Evolutionary conservation across 2,797 vertebrate species (phyloP).

Genomic region (Sphenopsis melanotis): DNA sequence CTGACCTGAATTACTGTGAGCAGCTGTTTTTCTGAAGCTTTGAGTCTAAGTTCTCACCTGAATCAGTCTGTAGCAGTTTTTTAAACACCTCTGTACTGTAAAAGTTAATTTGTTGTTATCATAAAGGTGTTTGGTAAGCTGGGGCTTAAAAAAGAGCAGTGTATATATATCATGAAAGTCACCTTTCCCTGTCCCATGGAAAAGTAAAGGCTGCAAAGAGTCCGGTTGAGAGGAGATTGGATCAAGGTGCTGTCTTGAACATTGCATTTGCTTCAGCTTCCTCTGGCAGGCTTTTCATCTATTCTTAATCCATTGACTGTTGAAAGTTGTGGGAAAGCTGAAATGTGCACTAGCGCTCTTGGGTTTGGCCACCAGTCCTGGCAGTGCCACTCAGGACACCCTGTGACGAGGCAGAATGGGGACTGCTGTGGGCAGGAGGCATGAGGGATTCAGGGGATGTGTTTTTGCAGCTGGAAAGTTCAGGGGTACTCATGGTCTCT

Average conservation of each 20-base stretch:
- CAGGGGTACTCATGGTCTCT: rapidly evolving
- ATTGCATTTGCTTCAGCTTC: neutral
- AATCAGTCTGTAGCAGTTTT: neutral
- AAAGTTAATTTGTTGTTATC: neutral
- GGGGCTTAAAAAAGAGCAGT: neutral
- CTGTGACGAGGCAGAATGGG: neutral
- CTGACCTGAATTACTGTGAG: neutral
- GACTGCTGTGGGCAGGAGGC: neutral
- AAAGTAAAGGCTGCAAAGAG: neutral
- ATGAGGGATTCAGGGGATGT: rapidly evolving
- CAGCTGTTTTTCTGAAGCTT: neutral
- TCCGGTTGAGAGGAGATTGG: neutral
- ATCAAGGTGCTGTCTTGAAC: neutral
- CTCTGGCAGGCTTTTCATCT: neutral
- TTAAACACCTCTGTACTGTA: neutral
- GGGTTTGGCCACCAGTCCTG: neutral
- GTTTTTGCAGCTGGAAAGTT: neutral
- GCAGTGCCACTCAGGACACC: neutral
- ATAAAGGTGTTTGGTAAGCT: neutral
- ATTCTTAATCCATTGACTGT: neutral
- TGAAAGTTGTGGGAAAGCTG: neutral
- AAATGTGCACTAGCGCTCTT: rapidly evolving
- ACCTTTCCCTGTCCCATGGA: neutral
- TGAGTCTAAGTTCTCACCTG: neutral
- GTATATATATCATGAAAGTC: neutral